Evolutionary conservation across 30 jellyfish, hydroid and myxozoan species (phyloP).

Genomic region (Mastigias papua): DNA sequence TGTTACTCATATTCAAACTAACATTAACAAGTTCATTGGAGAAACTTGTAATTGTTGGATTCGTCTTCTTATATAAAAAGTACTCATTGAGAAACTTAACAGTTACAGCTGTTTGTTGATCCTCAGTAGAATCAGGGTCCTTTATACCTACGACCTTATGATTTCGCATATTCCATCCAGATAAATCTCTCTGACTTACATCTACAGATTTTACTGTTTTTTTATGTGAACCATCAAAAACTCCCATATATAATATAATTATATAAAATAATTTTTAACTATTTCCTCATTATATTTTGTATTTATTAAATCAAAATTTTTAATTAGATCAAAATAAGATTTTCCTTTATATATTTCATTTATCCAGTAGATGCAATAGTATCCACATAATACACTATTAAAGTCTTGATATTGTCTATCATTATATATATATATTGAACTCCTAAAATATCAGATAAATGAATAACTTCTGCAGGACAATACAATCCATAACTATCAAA

Average conservation of each 20-base stretch:
- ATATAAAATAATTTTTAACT: constrained; percentile 11
- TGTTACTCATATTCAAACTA: constrained; percentile 26
- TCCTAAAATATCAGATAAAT: no score
- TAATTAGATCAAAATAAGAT: constrained; percentile 14
- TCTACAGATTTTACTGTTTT: neutral
- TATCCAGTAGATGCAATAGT: constrained; percentile 17
- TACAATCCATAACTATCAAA: no score
- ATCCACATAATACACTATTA: constrained; percentile 27
- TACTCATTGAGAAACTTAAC: neutral
- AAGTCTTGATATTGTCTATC: constrained; percentile 45
- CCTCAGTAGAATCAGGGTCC: constrained; percentile 15
- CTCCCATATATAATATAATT: neutral
- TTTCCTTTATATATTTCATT: constrained; percentile 28
- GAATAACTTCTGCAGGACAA: no score
- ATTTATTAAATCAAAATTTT: neutral
- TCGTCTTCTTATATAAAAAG: neutral
- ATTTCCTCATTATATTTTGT: constrained; percentile 18
- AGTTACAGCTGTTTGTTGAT: constrained; percentile 16
- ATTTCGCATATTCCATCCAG: neutral
- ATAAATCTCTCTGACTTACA: neutral
- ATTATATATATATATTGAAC: no score
- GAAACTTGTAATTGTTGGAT: neutral
- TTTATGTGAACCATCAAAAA: constrained; percentile 13
- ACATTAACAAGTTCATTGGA: neutral
- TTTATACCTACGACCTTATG: neutral